These are phyloP conservation scores for Drosophila arizonae DNA, from an alignment of 1,140 invertebrate genomes.

Conservation along the genomic window DNA sequence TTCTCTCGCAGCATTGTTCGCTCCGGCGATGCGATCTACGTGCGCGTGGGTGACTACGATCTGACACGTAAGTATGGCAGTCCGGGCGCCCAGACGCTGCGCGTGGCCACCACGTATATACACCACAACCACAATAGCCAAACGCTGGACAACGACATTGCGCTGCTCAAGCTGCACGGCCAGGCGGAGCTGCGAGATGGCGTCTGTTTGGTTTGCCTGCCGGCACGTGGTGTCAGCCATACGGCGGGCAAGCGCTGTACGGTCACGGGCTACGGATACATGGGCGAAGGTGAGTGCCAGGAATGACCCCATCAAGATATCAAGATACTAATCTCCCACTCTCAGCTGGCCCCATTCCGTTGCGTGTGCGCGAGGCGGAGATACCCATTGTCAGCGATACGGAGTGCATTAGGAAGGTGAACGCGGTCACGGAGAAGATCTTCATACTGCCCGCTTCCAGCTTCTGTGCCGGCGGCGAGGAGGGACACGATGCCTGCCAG, in stretches of 20 bases:
- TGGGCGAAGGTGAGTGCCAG: constrained; percentile 91
- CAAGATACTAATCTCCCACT: not conserved
- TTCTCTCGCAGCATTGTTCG: constrained; percentile 90
- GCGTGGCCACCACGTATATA: constrained; percentile 96
- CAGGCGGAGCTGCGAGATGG: constrained; percentile 94
- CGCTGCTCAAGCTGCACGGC: constrained; percentile 94
- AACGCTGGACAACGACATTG: constrained; percentile 98
- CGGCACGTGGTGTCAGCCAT: constrained; percentile 92
- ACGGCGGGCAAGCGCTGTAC: constrained; percentile 94
- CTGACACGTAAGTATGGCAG: constrained; percentile 93
- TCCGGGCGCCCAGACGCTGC: constrained; percentile 93
- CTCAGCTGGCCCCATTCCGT: constrained; percentile 93
- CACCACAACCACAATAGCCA: constrained; percentile 98
- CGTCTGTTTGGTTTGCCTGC: constrained; percentile 89
- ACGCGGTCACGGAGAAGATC: constrained; percentile 96
- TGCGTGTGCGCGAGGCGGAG: constrained; percentile 93
- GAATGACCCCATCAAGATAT: too few relatives aligned
- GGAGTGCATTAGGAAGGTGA: constrained; percentile 95
- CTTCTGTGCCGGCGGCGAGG: constrained; percentile 96
- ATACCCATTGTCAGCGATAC: constrained; percentile 96
- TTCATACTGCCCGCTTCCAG: constrained; percentile 95
- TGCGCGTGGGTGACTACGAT: constrained; percentile 96
- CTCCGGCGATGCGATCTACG: constrained; percentile 94
- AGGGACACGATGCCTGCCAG: constrained; percentile 96
- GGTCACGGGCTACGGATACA: constrained; percentile 96